Base-by-base conservation (phyloP, 2,113 vertebrate genomes). In the Heterotis niloticus region DNA sequence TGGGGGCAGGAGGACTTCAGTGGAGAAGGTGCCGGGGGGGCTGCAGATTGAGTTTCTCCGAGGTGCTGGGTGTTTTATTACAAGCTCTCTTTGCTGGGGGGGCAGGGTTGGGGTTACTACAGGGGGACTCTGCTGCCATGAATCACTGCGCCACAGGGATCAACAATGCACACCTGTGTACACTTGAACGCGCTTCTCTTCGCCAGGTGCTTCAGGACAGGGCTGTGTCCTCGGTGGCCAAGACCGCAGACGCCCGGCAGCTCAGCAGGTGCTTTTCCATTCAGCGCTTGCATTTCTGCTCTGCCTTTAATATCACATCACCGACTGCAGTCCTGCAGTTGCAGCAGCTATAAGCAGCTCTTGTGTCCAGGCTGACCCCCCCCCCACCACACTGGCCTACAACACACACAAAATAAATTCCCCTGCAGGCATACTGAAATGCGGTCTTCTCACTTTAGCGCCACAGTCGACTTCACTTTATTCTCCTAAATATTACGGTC, bases 31-130 rank as follows among this genome's bases (percentile, higher is more conserved):
- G 16, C 66, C 76, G 64, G 72, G 59, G 82, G 74, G 65, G 18
- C 51, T 62, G 64, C 29, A 67, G 84, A 79, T 85, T 74, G n/a
- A 74, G 81, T 87, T 87, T 82, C 82, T 57, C 75, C n/a, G n/a
- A 67, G 66, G 28, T 24, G 56, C 26, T 28, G 9, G 64, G 77
- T 78, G 77, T 78, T 70, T 56, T 11, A 16, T 78, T 60, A 70
- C 77, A 78, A 69, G 24, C 65, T 57, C 10, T 26, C 29, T 44
- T 44, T 44, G 34, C n/a, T n/a, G 23, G 67, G 56, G n/a, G n/a
- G n/a, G n/a, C n/a, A n/a, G n/a, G n/a, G n/a, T n/a, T n/a, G n/a
- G n/a, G n/a, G n/a, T n/a, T n/a, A n/a, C n/a, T n/a, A n/a, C 34
- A 17, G 67, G 54, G 16, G 64, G 59, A 16, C 56, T 12, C 77